phyloP scores from a whole-genome alignment of 1,140 invertebrate species.

The Phenacoccus solenopsis region DNA sequence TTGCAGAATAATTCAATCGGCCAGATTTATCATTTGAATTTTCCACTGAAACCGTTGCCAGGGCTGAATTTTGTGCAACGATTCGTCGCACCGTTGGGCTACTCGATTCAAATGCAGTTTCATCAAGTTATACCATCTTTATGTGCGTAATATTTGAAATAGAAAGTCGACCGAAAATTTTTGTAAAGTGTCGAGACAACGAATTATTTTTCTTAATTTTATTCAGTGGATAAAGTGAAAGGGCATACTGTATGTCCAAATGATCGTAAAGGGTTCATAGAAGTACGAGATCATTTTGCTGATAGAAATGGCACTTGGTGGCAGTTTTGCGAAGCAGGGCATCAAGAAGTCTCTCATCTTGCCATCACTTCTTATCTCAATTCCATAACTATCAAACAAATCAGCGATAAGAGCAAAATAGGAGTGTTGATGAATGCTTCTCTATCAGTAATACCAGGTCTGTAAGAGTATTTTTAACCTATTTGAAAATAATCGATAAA shows the following conservation, averaged over 20 bases:
- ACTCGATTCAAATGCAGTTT: constrained; percentile 41
- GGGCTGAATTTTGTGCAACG: constrained; percentile 39
- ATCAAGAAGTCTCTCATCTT: constrained; percentile 35
- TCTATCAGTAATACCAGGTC: constrained; percentile 27
- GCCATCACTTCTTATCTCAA: constrained; percentile 48
- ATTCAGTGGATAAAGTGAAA: constrained; percentile 13
- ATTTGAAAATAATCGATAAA: too few relatives aligned
- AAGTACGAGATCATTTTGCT: constrained; percentile 50
- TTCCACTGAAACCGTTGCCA: constrained; percentile 19
- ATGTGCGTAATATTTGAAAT: constrained; percentile 19
- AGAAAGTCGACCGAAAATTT: too few relatives aligned
- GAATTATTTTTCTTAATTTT: too few relatives aligned
- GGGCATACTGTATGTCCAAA: constrained; percentile 23
- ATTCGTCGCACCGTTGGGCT: constrained; percentile 42
- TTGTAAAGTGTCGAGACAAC: too few relatives aligned
- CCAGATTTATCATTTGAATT: constrained; percentile 39
- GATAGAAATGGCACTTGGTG: constrained; percentile 50
- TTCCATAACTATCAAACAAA: constrained; percentile 25
- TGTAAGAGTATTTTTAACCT: too few relatives aligned
- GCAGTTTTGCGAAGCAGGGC: constrained; percentile 43
- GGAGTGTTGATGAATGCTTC: constrained; percentile 17
- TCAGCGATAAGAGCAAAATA: constrained; percentile 29
- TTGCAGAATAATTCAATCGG: constrained; percentile 29
- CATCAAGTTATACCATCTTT: constrained; percentile 35
- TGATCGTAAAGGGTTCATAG: constrained; percentile 35